Percentiles rank a stretch among this genome's conserved stretches.
These are phyloP conservation scores for Tenualosa thibaudeaui DNA, from an alignment of 2,797 vertebrate species.

Conservation along the genomic window DNA sequence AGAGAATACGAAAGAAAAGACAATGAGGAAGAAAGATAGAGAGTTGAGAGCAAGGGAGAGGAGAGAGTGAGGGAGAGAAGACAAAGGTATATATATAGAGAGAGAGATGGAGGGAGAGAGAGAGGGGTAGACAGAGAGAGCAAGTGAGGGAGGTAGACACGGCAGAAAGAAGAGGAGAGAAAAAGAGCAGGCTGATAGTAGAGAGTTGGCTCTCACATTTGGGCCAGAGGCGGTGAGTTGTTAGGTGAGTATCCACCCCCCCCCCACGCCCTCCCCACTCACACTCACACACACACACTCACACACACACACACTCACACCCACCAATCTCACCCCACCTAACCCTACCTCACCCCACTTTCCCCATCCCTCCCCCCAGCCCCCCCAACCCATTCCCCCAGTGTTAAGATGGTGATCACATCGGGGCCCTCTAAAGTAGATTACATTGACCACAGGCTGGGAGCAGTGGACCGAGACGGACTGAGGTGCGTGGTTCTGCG, in stretches of 20 bases:
- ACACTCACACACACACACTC: background rate
- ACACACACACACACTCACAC: background rate
- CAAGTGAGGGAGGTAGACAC: background rate
- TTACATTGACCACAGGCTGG: slow-evolving; percentile 30
- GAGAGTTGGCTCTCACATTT: background rate
- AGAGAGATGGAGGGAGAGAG: background rate
- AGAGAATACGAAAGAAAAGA: slow-evolving; percentile 44
- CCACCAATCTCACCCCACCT: too few species aligned
- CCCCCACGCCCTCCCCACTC: background rate
- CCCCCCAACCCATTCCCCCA: slow-evolving; percentile 24
- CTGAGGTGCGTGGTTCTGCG: slow-evolving; percentile 3
- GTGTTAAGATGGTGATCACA: slow-evolving; percentile 53
- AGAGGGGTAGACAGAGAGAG: background rate
- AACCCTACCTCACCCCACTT: too few species aligned
- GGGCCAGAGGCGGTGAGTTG: background rate
- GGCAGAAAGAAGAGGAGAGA: background rate
- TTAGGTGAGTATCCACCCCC: slow-evolving; percentile 1
- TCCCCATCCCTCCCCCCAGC: background rate
- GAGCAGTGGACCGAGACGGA: slow-evolving; percentile 8
- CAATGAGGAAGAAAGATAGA: slow-evolving; percentile 35
- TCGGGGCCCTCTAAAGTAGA: slow-evolving; percentile 45
- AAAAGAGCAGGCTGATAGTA: background rate
- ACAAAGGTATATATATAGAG: background rate
- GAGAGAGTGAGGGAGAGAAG: background rate
- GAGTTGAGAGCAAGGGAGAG: slow-evolving; percentile 19